Evolutionary conservation across 2,888 invertebrate species (phyloP).

Genomic region (Aphidoletes aphidimyza): DNA sequence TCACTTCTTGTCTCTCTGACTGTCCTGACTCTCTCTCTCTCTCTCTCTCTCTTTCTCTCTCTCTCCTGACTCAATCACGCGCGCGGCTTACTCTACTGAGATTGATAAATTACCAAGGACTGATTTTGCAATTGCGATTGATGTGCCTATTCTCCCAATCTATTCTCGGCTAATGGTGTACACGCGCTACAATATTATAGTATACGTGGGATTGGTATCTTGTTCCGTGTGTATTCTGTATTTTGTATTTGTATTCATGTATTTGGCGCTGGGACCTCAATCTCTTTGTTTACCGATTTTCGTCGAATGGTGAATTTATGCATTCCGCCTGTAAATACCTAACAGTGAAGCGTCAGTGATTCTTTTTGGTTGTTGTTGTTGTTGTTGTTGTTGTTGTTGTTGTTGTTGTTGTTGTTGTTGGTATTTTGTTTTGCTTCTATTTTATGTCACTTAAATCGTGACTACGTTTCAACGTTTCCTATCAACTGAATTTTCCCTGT

Average conservation of each 20-base stretch:
- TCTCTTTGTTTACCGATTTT: not conserved
- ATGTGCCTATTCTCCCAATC: constrained; percentile 20
- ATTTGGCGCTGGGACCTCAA: not conserved
- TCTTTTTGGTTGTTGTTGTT: not conserved
- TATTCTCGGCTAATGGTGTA: constrained; percentile 14
- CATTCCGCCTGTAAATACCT: not conserved
- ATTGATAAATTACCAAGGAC: not conserved
- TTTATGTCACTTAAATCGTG: too few relatives aligned
- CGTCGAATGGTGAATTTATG: constrained; percentile 15
- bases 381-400: constrained; percentile 11
- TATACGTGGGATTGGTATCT: too few relatives aligned
- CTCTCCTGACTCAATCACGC: too few relatives aligned
- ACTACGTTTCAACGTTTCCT: too few relatives aligned
- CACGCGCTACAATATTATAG: not conserved
- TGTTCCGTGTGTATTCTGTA: too few relatives aligned
- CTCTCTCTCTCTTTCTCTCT: too few relatives aligned
- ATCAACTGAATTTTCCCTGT: too few relatives aligned
- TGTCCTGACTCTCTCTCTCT: too few relatives aligned
- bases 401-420: not conserved
- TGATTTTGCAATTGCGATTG: constrained; percentile 8
- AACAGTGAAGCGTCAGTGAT: not conserved
- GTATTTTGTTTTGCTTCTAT: not conserved
- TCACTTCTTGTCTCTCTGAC: too few relatives aligned
- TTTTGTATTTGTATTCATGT: too few relatives aligned
- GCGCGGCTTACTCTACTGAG: too few relatives aligned